These are phyloP conservation scores for Petromus typicus DNA, from an alignment of 2,113 vertebrate species.

Conservation along the genomic window DNA sequence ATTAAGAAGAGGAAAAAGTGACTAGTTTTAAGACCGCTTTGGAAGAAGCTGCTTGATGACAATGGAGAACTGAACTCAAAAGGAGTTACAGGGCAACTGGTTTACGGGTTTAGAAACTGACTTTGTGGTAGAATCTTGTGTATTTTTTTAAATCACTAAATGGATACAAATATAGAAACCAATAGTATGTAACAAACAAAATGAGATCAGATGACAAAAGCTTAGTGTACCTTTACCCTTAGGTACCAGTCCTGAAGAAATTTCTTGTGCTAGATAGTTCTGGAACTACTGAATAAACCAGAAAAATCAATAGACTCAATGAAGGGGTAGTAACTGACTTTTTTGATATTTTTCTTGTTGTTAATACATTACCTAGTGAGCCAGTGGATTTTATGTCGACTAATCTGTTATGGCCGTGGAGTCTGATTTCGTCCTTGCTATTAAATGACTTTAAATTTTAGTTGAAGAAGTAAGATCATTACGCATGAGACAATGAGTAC, in stretches of 20 bases:
- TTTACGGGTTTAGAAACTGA: constrained; percentile 10
- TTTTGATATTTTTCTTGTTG: constrained; percentile 8
- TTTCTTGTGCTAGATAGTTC: not conserved
- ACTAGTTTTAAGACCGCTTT: constrained; percentile 4
- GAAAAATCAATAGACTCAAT: not conserved
- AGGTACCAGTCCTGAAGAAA: not conserved
- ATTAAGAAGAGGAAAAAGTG: not conserved
- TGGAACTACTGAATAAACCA: not conserved
- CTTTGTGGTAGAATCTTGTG: not conserved
- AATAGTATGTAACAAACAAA: not conserved
- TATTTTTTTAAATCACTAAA: not conserved
- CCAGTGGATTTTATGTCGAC: not conserved
- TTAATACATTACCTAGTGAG: not conserved
- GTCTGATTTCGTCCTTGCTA: not conserved
- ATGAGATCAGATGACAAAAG: not conserved
- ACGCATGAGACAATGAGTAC: constrained; percentile 1
- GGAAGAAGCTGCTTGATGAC: not conserved
- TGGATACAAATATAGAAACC: not conserved
- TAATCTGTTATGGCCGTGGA: not conserved
- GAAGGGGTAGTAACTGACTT: not conserved
- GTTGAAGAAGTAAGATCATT: constrained; percentile 3
- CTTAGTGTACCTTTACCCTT: not conserved
- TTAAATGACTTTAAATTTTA: constrained; percentile 40
- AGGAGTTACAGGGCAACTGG: not conserved
- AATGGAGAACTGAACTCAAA: not conserved